Percentiles rank a stretch among this genome's conserved stretches.
Evolutionary conservation across 37 sponge, comb jelly and placozoan genomes (phyloP).

Genomic region (Aphrocallistes beatrix): DNA sequence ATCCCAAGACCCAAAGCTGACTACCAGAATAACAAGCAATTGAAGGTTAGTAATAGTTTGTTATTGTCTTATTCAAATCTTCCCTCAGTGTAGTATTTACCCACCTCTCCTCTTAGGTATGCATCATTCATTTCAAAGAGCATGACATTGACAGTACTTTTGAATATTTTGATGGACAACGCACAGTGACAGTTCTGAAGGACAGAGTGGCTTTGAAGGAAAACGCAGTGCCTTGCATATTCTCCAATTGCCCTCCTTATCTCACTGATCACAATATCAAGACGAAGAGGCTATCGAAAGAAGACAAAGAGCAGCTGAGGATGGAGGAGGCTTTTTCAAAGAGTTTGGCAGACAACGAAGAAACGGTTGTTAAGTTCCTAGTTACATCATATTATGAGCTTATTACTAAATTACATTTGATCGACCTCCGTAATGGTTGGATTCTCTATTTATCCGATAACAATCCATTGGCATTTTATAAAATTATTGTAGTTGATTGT

Average conservation of each 20-base stretch:
- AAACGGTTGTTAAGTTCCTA: background rate
- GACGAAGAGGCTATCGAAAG: background rate
- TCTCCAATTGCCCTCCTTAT: background rate
- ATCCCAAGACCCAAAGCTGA: background rate
- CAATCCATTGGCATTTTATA: background rate
- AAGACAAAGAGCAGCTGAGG: background rate
- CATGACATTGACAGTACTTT: background rate
- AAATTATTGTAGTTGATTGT: background rate
- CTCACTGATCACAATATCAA: background rate
- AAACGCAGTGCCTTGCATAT: background rate
- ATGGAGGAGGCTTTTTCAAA: background rate
- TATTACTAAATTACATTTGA: no score
- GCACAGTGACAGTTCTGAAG: background rate
- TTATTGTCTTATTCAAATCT: no score
- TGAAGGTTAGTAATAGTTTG: background rate
- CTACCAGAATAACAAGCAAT: background rate
- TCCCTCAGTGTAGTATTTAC: background rate
- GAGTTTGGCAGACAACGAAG: background rate
- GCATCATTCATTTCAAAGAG: background rate
- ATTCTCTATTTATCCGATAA: background rate
- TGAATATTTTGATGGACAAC: background rate
- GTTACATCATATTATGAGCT: no score
- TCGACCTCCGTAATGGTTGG: background rate
- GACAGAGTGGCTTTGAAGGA: background rate
- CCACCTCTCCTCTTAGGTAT: background rate